Percentiles rank a stretch among this genome's conserved stretches.
phyloP scores from a whole-genome alignment of 2,113 vertebrate genomes.

The Rissa tridactyla region DNA sequence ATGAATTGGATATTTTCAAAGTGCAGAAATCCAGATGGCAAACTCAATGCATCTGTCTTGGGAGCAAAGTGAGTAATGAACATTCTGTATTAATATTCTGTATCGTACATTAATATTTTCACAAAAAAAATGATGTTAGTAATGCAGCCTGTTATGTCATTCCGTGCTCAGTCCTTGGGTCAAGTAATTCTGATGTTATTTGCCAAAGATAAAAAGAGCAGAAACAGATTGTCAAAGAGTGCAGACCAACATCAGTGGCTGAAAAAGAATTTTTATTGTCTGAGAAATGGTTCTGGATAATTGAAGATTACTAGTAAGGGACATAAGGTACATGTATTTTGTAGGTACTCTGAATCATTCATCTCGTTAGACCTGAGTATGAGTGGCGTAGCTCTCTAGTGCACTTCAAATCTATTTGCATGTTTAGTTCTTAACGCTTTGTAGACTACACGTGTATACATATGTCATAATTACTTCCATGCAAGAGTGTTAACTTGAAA shows the following conservation, averaged over 20 bases:
- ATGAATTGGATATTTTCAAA: background rate
- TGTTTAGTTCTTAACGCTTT: constrained; percentile 21
- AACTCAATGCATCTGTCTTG: background rate
- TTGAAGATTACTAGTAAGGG: constrained; percentile 31
- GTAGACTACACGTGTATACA: background rate
- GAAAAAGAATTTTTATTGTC: background rate
- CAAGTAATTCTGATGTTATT: background rate
- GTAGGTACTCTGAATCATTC: constrained; percentile 58
- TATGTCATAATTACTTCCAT: background rate
- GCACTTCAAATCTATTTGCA: constrained; percentile 55
- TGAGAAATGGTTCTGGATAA: constrained; percentile 24
- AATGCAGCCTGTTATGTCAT: background rate
- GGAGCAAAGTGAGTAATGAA: fast-evolving
- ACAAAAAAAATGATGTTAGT: background rate
- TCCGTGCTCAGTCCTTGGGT: background rate
- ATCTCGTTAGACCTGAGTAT: constrained; percentile 31
- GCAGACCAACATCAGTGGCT: background rate
- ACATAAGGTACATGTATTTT: constrained; percentile 18
- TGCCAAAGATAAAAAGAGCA: background rate
- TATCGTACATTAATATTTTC: background rate
- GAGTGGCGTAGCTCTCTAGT: constrained; percentile 36
- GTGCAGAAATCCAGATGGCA: background rate
- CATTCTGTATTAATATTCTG: background rate
- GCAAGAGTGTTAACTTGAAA: background rate
- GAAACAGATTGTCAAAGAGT: background rate